Base-by-base conservation (phyloP, 2,797 vertebrate genomes). In the Myotis planiceps region DNA sequence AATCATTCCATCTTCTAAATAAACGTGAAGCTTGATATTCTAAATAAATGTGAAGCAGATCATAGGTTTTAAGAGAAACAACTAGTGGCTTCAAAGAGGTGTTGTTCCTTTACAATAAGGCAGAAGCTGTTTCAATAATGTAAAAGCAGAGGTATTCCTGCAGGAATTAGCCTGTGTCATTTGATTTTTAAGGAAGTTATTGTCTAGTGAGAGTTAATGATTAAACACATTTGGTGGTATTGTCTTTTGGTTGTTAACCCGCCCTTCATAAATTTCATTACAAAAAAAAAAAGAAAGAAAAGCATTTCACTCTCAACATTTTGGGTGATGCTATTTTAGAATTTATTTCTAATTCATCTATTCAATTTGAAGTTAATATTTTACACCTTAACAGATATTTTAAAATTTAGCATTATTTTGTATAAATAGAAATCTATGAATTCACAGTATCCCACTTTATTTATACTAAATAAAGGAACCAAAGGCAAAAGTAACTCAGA, bases 151-250 rank as follows among this genome's bases (percentile, higher is more conserved):
- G 71, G 39, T 68, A 82, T 65, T 51, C 51, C 90, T 95, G 47
- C 65, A 88, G 95, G 95, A 96, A 96, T 97, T 94, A 96, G 93
- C 68, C 88, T 88, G 92, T 94, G 90, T 66, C 93, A 86, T 95
- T 96, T 91, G 92, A 79, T 87, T 96, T 97, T 97, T 97, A 95
- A 92, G 93, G 80, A 68, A 13, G 51, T 45, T 78, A 83, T 96
- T 96, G 94, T 95, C 84, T 88, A 95, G 96, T 76, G 81, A 85
- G 76, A 96, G 96, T 97, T 96, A 97, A 97, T 96, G 84, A 97
- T 97, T 96, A 92, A 97, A 66, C 60, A 92, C 92, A 76, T 93
- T 95, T 88, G 60, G 69, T 47, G 16, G 2, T 27, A 82, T 88
- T 95, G 88, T 95, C n/a, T 75, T 94, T 92, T 55, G 55, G 65